Base-by-base conservation (phyloP, 2,888 invertebrate genomes). In the Eurytoma californica region DNA sequence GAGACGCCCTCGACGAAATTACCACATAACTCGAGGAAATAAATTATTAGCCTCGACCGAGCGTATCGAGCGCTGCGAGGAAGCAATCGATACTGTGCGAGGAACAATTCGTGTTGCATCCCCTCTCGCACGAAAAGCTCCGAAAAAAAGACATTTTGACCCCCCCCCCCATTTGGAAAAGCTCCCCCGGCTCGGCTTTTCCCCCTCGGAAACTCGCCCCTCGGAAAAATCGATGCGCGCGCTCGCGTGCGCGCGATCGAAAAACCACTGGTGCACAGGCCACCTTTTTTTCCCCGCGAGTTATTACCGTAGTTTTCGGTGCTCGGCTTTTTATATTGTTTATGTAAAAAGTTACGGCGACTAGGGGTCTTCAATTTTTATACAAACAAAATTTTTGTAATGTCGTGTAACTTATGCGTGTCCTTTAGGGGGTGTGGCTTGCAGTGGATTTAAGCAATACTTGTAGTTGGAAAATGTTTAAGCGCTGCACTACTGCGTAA, bases 181-280 rank as follows among this genome's bases (percentile, higher is more conserved):
- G 39, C 53, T 24, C 18, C 49, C 7, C 51, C 20, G 13, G 47
- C 65, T 61, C 60, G 55, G 7, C 51, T 49, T 7, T 28, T 28
- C 14, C 55, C 12, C 47, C 58, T 12, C 53, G 72, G 78, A 72
- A 78, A 77, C 77, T 77, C 72, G 30, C 77, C 72, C 68, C 30
- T 49, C 28, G 79, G 74, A 70, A 79, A 79, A 79, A 79, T 79
- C 79, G 73, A 79, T 79, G 70, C 58, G 60, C 39, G 77, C 61
- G 30, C 30, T 28, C 53, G 72, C 57, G 53, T 3, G 39, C 7
- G 39, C 75, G 63, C 55, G 49, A 18, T 68, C 63, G 55, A 69
- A 39, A 76, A 76, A 63, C 68, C 69, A 61, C 61, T 75, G 16
- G 55, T 13, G 39, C 63, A 61, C 55, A 66, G 20, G 61, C 68